Percentiles rank a stretch among this genome's conserved stretches.
Evolutionary conservation across 2,797 vertebrate genomes (phyloP).

Genomic region (Darevskia nairensis): DNA sequence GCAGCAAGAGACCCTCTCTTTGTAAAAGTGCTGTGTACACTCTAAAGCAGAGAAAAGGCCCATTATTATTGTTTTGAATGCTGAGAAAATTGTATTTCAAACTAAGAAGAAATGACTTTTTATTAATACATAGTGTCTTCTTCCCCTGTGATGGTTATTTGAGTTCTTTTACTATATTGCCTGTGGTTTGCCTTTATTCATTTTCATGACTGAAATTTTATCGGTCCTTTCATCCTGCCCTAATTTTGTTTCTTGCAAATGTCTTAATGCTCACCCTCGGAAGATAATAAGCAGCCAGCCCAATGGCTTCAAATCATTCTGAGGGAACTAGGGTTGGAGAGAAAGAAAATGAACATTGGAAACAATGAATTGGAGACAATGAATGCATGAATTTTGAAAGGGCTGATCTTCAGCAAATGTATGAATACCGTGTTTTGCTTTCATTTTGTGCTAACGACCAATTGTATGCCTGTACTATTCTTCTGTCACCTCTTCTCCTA

Average conservation of each 20-base stretch:
- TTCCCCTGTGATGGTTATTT: conserved; percentile 46
- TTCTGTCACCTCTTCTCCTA: not conserved
- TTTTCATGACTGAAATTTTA: conserved; percentile 53
- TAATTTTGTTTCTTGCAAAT: conserved; percentile 54
- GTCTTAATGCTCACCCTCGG: conserved; percentile 43
- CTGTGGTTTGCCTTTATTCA: conserved; percentile 56
- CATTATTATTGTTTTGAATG: conserved; percentile 54
- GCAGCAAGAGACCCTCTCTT: conserved; percentile 14
- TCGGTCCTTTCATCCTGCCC: conserved; percentile 37
- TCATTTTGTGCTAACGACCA: conserved; percentile 4
- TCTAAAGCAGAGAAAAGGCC: conserved; percentile 18
- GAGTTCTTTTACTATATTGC: conserved; percentile 36
- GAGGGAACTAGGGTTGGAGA: not conserved
- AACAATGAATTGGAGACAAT: not conserved
- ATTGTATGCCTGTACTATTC: not conserved
- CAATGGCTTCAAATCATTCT: conserved; percentile 34
- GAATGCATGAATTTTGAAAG: conserved; percentile 20
- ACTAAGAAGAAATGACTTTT: conserved; percentile 49
- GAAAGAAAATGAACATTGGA: conserved; percentile 1
- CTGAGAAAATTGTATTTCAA: conserved; percentile 50
- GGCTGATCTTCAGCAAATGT: not conserved
- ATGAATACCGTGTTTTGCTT: conserved; percentile 12
- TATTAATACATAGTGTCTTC: conserved; percentile 44
- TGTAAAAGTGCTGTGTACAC: conserved; percentile 13
- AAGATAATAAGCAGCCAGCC: conserved; percentile 29